Evolutionary conservation across 64 coral and sea anemone genomes (phyloP).

Genomic region (Stichodactyla mertensii): DNA sequence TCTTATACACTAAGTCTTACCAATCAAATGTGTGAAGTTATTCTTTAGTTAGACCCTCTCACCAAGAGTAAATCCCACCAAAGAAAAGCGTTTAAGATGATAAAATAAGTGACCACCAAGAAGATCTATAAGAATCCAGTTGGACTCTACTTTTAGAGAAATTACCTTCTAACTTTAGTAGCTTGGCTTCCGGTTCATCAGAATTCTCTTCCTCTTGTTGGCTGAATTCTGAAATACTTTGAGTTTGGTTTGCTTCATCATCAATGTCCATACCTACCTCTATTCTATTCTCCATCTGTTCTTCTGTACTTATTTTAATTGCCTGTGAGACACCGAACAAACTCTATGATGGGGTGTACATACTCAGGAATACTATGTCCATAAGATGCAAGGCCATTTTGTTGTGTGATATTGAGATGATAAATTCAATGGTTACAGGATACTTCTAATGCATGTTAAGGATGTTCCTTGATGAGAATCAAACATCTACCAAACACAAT

Average conservation of each 20-base stretch:
- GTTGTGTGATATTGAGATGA: background rate
- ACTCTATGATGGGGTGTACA: background rate
- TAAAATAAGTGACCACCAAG: background rate
- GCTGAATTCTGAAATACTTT: constrained; percentile 3
- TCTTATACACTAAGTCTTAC: background rate
- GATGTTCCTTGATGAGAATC: too few relatives aligned
- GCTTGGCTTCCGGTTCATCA: background rate
- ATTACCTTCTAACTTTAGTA: background rate
- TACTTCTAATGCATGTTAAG: too few relatives aligned
- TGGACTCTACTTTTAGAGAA: background rate
- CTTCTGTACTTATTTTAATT: constrained; percentile 79
- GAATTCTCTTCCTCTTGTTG: background rate
- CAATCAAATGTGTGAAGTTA: background rate
- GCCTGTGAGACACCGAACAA: constrained; percentile 56
- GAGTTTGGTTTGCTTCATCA: constrained; percentile 39
- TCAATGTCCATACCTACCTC: constrained; percentile 98
- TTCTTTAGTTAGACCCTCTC: too few relatives aligned
- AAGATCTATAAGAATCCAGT: background rate
- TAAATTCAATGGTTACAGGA: too few relatives aligned
- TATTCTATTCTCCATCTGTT: constrained; percentile 65
- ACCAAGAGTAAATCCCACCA: too few relatives aligned
- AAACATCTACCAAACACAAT: too few relatives aligned
- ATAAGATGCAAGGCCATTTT: background rate
- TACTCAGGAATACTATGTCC: background rate
- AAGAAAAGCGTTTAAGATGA: background rate